These are phyloP conservation scores for Gallinago stenura DNA, from an alignment of 2,797 vertebrate species.

Conservation along the genomic window DNA sequence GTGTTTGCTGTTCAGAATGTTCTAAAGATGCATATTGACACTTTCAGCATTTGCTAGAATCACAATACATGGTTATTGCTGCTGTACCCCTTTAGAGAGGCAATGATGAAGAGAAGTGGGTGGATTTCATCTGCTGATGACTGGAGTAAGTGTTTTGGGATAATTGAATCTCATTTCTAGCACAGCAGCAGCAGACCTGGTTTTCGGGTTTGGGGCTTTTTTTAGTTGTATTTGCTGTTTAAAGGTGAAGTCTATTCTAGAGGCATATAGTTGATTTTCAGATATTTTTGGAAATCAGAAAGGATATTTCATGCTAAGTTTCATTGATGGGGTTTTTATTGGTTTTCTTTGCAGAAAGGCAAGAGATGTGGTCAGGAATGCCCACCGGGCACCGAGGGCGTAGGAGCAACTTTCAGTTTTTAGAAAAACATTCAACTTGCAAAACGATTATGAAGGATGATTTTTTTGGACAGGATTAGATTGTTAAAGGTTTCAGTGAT, in stretches of 20 bases:
- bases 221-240: not conserved
- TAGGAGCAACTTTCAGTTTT: not conserved
- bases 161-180: not conserved
- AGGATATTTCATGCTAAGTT: not conserved
- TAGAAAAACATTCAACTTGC: not conserved
- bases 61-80: accelerated
- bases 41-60: not conserved
- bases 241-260: not conserved
- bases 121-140: not conserved
- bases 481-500: not conserved
- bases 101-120: not conserved
- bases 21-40: not conserved
- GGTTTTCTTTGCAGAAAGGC: not conserved
- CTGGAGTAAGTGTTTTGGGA: not conserved
- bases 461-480: not conserved
- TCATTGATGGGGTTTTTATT: not conserved
- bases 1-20: not conserved
- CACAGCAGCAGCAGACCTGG: not conserved
- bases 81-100: not conserved
- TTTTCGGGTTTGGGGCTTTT: not conserved
- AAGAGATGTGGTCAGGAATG: not conserved
- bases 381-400: too few relatives aligned
- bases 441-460: not conserved
- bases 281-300: not conserved
- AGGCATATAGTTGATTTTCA: not conserved